Evolutionary conservation across 2,797 vertebrate species (phyloP).

Genomic region (Rhinatrema bivittatum): DNA sequence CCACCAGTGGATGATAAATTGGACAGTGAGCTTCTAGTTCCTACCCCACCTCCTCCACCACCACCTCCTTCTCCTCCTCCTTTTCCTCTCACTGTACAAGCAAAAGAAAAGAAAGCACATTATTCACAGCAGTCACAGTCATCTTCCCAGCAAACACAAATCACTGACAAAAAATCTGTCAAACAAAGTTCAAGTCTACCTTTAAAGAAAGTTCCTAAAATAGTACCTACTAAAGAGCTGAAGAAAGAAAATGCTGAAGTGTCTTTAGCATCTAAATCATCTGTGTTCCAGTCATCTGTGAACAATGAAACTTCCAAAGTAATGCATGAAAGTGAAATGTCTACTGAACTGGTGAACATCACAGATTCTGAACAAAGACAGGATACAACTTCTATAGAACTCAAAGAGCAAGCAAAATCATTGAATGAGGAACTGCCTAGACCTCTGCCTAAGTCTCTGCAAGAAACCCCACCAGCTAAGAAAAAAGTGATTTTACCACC

Average conservation of each 20-base stretch:
- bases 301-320: slow-evolving; percentile 1
- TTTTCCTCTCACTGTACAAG: slow-evolving; percentile 47
- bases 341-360: background rate
- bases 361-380: slow-evolving; percentile 10
- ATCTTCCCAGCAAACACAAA: slow-evolving; percentile 24
- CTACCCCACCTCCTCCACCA: slow-evolving; percentile 41
- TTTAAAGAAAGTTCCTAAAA: slow-evolving; percentile 56
- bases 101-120: slow-evolving; percentile 28
- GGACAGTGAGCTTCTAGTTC: slow-evolving; percentile 56
- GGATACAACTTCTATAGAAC: background rate
- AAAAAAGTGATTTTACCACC: slow-evolving; percentile 51
- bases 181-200: slow-evolving; percentile 55
- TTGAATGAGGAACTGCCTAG: slow-evolving; percentile 8
- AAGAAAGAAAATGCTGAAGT: slow-evolving; percentile 37
- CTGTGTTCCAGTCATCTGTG: slow-evolving; percentile 9
- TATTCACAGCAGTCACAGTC: slow-evolving; percentile 11
- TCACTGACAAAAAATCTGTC: slow-evolving; percentile 50
- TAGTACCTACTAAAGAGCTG: slow-evolving; percentile 49
- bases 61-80: slow-evolving; percentile 48
- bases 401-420: slow-evolving; percentile 6
- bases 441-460: slow-evolving; percentile 30
- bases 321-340: slow-evolving; percentile 8
- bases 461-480: slow-evolving; percentile 46
- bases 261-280: slow-evolving; percentile 11
- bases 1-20: slow-evolving; percentile 55